A percentile compares a stretch with the other conserved stretches of the same genome.
These are phyloP conservation scores for Brachyptera putata DNA, from an alignment of 2,888 invertebrate genomes.

Conservation along the genomic window DNA sequence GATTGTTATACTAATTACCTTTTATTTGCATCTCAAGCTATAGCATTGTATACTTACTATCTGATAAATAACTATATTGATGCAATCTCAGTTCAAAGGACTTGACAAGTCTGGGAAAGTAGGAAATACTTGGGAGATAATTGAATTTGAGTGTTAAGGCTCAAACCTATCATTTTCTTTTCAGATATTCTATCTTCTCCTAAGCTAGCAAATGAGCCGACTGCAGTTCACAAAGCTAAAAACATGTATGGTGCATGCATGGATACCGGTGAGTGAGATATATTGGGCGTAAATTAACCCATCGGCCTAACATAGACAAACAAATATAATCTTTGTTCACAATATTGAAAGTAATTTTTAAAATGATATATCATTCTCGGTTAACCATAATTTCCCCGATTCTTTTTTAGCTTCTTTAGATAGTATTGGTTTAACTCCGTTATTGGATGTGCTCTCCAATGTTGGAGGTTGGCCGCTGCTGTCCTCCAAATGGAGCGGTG, in stretches of 20 bases:
- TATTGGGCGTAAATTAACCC: not conserved
- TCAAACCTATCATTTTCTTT: no score
- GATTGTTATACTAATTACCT: no score
- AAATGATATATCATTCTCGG: not conserved
- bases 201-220: conserved; percentile 37
- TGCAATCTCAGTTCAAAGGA: no score
- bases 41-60: no score
- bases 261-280: conserved; percentile 29
- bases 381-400: not conserved
- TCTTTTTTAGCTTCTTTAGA: conserved; percentile 37
- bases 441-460: conserved; percentile 39
- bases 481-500: conserved; percentile 17
- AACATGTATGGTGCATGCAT: conserved; percentile 42
- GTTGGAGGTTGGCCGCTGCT: conserved; percentile 43
- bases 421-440: conserved; percentile 36
- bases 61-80: no score
- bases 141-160: no score
- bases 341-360: not conserved
- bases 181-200: conserved; percentile 39
- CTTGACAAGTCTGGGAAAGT: no score
- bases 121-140: no score
- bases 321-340: no score
- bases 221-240: conserved; percentile 42
- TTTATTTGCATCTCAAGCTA: no score
- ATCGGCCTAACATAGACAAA: no score